Base-by-base conservation (phyloP, 37 sponge, comb jelly and placozoan genomes). In the Chondrosia reniformis region DNA sequence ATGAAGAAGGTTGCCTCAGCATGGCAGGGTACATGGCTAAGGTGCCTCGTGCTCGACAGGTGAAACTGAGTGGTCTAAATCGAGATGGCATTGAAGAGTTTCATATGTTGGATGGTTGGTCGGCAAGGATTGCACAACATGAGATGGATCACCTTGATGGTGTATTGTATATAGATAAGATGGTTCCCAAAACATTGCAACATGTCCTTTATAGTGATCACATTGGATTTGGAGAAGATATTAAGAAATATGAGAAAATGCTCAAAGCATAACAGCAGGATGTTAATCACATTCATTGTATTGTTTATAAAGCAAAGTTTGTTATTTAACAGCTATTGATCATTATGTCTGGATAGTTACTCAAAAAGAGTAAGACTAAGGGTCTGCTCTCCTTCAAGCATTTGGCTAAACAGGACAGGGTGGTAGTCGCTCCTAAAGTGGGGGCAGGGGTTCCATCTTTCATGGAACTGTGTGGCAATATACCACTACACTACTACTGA, bases 141-240 rank as follows among this genome's bases (percentile, higher is more conserved):
- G 80, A 80, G 42, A 37, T 64, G 40, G 80, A 80, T 38, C 80
- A 80, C 55, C 55, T 80, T 8, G 67, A 80, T 1, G 80, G 80
- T 0, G 54, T 65, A 24, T n/a, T 80, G 24, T 80, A 80, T 64
- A 32, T 80, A 36, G 80, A 80, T 34, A 80, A 34, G 45, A 80
- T 80, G 80, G 27, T 38, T 21, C 37, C 24, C 21, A 65, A 65
- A 27, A 40, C 67, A 37, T 34, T 80, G 33, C 41, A 41, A 33
- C 57, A 58, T 32, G 58, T 77, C 36, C 37, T 41, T 36, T 55
- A 41, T 36, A 40, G 32, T 13, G 31, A 77, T 21, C 77, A 77
- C n/a, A 41, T 37, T 27, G 77, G 77, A n/a, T 21, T 77, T 55
- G 77, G 38, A 37, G 25, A 55, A 17, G 43, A 77, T 17, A 77